A percentile compares a stretch with the other conserved stretches of the same genome.
Evolutionary conservation across 1,140 invertebrate species (phyloP).

Genomic region (Papilio dardanus): DNA sequence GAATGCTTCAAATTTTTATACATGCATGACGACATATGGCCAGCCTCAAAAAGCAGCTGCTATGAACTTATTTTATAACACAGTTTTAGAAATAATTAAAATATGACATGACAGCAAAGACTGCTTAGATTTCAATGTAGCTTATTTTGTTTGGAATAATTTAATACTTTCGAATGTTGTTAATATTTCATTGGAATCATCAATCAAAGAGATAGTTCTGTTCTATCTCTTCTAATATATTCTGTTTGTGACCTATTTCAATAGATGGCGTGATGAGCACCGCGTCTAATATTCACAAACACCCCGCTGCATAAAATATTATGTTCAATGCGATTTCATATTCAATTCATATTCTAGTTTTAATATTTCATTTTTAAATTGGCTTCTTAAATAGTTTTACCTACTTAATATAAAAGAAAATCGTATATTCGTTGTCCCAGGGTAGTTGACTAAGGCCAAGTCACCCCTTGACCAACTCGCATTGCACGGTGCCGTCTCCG

Average conservation of each 20-base stretch:
- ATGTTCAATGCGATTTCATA: background rate
- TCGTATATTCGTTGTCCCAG: too few species aligned
- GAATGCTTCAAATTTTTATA: constrained; percentile 1
- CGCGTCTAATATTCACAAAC: background rate
- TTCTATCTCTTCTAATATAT: constrained; percentile 6
- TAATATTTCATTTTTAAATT: background rate
- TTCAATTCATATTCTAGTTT: background rate
- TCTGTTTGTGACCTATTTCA: constrained; percentile 11
- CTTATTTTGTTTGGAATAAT: background rate
- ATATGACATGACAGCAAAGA: background rate
- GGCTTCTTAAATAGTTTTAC: background rate
- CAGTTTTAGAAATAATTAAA: background rate
- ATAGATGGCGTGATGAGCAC: background rate
- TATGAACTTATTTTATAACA: background rate
- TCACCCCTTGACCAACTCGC: too few species aligned
- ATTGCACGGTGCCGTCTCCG: too few species aligned
- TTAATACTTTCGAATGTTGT: too few species aligned
- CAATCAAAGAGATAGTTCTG: too few species aligned
- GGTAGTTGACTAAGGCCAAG: too few species aligned
- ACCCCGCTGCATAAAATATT: constrained; percentile 5
- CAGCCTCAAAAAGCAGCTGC: background rate
- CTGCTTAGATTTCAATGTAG: background rate
- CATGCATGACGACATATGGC: constrained; percentile 6
- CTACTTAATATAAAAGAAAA: too few species aligned
- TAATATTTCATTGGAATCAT: too few species aligned